Evolutionary conservation across 2,113 vertebrate genomes (phyloP).

Genomic region (Bubo scandiacus): DNA sequence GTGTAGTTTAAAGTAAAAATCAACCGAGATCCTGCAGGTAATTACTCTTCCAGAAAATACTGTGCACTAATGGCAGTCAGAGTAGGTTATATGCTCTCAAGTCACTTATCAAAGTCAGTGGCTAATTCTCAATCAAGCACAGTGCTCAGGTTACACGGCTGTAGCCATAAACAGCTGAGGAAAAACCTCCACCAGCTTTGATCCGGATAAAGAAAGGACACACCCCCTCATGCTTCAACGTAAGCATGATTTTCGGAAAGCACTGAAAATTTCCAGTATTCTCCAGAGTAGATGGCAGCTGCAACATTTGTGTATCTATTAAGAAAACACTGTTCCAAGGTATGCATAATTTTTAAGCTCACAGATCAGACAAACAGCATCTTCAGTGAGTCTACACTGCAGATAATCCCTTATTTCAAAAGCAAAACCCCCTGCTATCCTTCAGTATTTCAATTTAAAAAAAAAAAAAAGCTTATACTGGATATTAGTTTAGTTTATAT

Average conservation of each 20-base stretch:
- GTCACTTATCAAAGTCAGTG: neutral
- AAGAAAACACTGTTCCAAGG: neutral
- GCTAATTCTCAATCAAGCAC: neutral
- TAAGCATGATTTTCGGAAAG: neutral
- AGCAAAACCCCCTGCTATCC: neutral
- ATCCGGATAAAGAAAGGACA: accelerated
- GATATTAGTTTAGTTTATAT: too few relatives aligned
- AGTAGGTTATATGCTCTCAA: neutral
- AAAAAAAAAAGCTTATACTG: accelerated
- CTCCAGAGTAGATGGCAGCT: neutral
- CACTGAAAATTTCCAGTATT: neutral
- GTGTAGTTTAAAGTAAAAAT: neutral
- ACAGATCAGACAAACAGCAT: neutral
- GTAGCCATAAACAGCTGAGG: neutral
- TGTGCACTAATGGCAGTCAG: neutral
- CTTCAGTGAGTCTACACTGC: neutral
- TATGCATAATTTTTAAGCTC: neutral
- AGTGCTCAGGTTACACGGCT: neutral
- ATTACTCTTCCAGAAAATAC: neutral
- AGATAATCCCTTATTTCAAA: neutral
- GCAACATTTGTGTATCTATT: neutral
- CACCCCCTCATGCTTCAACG: neutral
- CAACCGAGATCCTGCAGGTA: neutral
- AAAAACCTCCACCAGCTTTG: neutral
- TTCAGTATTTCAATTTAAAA: neutral